A percentile compares a stretch with the other conserved stretches of the same genome.
phyloP scores from a whole-genome alignment of 2,113 vertebrate genomes.

The Gadus chalcogrammus region DNA sequence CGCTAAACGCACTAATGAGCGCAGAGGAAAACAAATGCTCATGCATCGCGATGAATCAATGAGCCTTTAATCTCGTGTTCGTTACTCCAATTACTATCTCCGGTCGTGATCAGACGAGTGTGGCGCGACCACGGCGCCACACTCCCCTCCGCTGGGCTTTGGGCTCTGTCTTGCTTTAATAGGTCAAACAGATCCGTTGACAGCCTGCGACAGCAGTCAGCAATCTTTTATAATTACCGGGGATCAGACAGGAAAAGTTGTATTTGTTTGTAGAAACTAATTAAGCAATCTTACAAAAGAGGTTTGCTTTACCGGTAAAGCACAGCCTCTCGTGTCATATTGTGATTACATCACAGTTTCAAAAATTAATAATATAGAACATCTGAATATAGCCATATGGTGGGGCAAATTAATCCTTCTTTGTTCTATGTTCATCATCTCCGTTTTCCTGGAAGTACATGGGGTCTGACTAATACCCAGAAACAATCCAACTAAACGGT shows the following conservation, averaged over 20 bases:
- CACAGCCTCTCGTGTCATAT: too few species aligned
- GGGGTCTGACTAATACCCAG: too few species aligned
- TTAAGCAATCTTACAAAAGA: neutral
- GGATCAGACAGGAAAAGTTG: too few species aligned
- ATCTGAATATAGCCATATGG: too few species aligned
- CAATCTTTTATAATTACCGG: conserved; percentile 8
- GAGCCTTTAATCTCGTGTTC: conserved; percentile 53
- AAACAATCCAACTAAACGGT: too few species aligned
- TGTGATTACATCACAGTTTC: neutral
- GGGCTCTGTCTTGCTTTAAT: conserved; percentile 6
- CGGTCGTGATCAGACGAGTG: conserved; percentile 53
- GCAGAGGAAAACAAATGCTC: conserved; percentile 54
- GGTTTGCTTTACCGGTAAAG: neutral
- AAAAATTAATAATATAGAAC: too few species aligned
- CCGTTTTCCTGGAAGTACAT: too few species aligned
- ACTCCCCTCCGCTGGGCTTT: conserved; percentile 10
- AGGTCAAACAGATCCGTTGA: conserved; percentile 18
- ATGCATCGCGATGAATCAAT: conserved; percentile 59
- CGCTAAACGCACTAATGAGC: conserved; percentile 52
- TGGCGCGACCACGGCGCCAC: conserved; percentile 28
- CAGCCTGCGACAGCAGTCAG: conserved; percentile 13
- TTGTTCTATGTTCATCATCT: too few species aligned
- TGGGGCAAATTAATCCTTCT: too few species aligned
- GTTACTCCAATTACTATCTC: conserved; percentile 61
- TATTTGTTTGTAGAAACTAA: neutral